These are phyloP conservation scores for Microcebus ravelobensis DNA, from an alignment of 2,113 vertebrate genomes.

Conservation along the genomic window DNA sequence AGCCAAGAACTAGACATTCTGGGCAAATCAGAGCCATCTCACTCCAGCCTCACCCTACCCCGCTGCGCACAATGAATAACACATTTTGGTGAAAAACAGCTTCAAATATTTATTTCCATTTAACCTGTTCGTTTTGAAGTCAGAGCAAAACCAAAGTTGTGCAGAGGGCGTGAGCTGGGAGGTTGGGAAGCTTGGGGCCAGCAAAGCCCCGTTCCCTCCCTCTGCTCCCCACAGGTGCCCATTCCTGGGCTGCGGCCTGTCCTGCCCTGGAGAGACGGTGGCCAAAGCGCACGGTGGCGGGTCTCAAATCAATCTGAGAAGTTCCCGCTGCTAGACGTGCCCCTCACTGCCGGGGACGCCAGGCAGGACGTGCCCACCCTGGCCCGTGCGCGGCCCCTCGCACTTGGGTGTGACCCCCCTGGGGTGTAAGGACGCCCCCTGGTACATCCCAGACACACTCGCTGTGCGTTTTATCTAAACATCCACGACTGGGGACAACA, in stretches of 20 bases:
- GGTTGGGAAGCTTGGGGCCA: rapidly evolving
- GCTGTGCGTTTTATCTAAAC: neutral
- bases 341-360: neutral
- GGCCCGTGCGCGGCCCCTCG: rapidly evolving
- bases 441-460: neutral
- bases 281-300: rapidly evolving
- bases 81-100: neutral
- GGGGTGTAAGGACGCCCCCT: too few relatives aligned
- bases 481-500: neutral
- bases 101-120: neutral
- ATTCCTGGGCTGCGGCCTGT: rapidly evolving
- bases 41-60: rapidly evolving
- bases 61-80: rapidly evolving
- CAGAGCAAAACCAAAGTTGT: neutral
- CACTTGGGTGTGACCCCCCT: neutral
- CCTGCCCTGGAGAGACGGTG: rapidly evolving
- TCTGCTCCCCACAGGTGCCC: rapidly evolving
- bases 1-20: neutral
- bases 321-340: neutral
- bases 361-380: rapidly evolving
- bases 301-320: neutral
- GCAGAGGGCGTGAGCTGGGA: rapidly evolving
- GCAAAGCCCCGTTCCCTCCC: rapidly evolving
- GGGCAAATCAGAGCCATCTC: neutral
- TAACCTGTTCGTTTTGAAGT: neutral